Conservation (phyloP, 2,797 vertebrate species). For the Florisuga fusca region DNA sequence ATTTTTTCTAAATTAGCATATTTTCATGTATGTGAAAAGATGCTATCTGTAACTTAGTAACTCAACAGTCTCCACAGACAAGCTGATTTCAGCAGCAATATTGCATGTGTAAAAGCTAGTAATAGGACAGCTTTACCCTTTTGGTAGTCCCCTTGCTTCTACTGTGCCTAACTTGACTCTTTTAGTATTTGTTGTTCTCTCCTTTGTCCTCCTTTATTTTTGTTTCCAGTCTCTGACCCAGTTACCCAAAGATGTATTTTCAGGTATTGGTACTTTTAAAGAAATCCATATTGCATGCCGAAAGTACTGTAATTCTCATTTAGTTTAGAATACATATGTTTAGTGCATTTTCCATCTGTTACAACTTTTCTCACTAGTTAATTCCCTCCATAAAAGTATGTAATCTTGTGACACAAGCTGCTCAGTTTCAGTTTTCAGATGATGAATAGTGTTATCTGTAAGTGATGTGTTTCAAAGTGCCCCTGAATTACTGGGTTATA, state of each 20-base stretch:
- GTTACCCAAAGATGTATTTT: background rate
- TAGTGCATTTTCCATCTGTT: background rate
- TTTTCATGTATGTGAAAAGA: background rate
- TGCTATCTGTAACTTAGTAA: background rate
- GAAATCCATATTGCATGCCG: background rate
- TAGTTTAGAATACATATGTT: background rate
- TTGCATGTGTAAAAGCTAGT: background rate
- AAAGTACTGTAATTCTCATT: background rate
- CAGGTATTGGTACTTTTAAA: background rate
- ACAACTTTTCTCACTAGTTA: background rate
- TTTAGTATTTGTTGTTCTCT: background rate
- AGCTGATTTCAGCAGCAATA: background rate
- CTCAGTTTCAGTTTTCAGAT: background rate
- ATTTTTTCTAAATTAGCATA: background rate
- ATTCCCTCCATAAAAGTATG: background rate
- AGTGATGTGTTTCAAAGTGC: background rate
- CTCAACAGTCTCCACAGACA: background rate
- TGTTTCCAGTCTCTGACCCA: background rate
- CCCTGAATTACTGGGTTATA: background rate
- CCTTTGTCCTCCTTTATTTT: background rate
- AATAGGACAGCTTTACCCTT: background rate
- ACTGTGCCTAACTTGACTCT: background rate
- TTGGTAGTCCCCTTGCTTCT: background rate
- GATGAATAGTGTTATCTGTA: background rate
- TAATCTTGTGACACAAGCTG: background rate